A percentile compares a stretch with the other conserved stretches of the same genome.
phyloP scores from a whole-genome alignment of 2,113 vertebrate species.

The Oncorhynchus gorbuscha region DNA sequence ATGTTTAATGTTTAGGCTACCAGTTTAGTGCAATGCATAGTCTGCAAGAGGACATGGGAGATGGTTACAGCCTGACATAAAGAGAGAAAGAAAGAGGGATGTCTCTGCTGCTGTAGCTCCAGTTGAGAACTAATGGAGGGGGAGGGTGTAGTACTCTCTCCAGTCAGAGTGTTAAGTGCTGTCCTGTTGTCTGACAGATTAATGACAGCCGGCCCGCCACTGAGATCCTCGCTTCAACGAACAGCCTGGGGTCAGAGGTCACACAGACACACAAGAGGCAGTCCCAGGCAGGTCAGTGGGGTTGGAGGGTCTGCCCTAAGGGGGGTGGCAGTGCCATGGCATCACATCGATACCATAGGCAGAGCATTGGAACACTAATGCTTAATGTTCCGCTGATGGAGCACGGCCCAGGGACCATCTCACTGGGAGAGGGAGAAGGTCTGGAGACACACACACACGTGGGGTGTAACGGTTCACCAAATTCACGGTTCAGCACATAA shows the following conservation, averaged over 20 bases:
- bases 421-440: conserved; percentile 3
- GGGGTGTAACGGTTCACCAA: too few species aligned
- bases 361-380: conserved; percentile 92
- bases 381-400: conserved; percentile 85
- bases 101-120: conserved; percentile 28
- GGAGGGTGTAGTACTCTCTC: conserved; percentile 72
- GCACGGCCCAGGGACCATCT: conserved; percentile 79
- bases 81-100: neutral
- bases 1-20: too few species aligned
- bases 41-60: neutral
- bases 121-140: conserved; percentile 70
- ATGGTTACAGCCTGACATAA: neutral
- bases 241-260: conserved; percentile 82
- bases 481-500: too few species aligned
- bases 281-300: conserved; percentile 49
- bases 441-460: conserved; percentile 22
- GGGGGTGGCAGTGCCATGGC: conserved; percentile 75
- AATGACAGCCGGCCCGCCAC: conserved; percentile 64
- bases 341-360: conserved; percentile 83
- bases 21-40: neutral
- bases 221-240: conserved; percentile 64
- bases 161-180: conserved; percentile 80
- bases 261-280: conserved; percentile 60
- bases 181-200: conserved; percentile 77
- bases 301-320: conserved; percentile 51